phyloP scores from a whole-genome alignment of 2,888 invertebrate species.

The Watsonalla binaria region DNA sequence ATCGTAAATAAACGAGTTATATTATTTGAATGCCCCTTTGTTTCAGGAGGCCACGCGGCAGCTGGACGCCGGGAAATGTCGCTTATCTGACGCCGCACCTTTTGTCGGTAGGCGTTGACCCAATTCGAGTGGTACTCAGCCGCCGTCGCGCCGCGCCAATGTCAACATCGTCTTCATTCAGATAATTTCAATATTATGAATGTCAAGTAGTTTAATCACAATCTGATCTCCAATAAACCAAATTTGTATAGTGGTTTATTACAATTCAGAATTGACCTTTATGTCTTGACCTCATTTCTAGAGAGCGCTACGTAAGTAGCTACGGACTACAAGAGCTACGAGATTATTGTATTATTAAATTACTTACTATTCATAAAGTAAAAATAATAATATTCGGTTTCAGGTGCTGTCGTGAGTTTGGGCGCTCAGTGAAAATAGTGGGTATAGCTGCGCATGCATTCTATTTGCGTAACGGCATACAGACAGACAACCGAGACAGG shows the following conservation, averaged over 20 bases:
- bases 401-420: no score
- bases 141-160: slow-evolving; percentile 31
- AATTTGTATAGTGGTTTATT: not conserved
- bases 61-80: slow-evolving; percentile 68
- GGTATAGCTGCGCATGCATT: no score
- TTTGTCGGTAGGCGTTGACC: slow-evolving; percentile 75
- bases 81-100: slow-evolving; percentile 75
- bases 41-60: slow-evolving; percentile 63
- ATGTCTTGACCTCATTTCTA: slow-evolving; percentile 13
- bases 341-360: not conserved
- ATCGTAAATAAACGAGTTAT: slow-evolving; percentile 66
- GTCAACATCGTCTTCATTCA: slow-evolving; percentile 56
- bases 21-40: slow-evolving; percentile 63
- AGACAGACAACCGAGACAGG: no score
- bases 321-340: not conserved
- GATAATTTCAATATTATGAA: slow-evolving; percentile 38
- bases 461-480: no score
- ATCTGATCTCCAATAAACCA: not conserved
- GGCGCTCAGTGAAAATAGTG: no score
- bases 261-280: slow-evolving; percentile 2
- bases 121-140: slow-evolving; percentile 65
- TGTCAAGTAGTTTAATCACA: slow-evolving; percentile 12
- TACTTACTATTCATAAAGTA: not conserved
- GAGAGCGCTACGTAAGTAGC: slow-evolving; percentile 3
- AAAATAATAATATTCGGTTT: no score